phyloP scores from a whole-genome alignment of 2,113 vertebrate species.

The Hyperopisus bebe region DNA sequence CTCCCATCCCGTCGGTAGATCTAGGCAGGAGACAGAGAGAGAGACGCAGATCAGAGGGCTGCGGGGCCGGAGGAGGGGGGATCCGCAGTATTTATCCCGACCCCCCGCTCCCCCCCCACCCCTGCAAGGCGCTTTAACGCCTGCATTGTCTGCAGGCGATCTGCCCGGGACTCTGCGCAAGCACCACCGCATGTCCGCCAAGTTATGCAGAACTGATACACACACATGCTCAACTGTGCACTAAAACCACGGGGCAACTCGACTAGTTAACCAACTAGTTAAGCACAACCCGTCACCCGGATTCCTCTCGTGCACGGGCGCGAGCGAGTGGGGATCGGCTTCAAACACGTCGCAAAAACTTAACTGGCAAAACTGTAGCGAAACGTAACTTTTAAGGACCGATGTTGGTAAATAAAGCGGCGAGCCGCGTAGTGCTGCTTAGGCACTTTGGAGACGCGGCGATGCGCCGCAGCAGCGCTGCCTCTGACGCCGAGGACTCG shows the following conservation, averaged over 20 bases:
- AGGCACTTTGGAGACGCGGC: neutral
- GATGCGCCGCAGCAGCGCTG: neutral
- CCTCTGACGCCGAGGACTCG: neutral
- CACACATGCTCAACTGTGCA: neutral
- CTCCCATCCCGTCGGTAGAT: constrained; percentile 95
- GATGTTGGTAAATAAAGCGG: neutral
- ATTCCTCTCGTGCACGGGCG: neutral
- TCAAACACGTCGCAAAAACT: neutral
- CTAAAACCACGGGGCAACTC: neutral
- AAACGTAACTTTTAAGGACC: neutral
- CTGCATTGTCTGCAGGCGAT: neutral
- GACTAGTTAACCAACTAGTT: neutral
- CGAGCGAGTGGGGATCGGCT: neutral
- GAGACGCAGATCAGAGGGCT: neutral
- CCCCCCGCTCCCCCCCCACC: neutral
- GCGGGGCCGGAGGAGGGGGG: neutral
- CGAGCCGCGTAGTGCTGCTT: neutral
- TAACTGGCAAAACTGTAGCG: neutral
- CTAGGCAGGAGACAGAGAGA: constrained; percentile 48
- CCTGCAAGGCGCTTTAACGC: neutral
- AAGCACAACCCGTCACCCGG: neutral
- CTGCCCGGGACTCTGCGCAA: neutral
- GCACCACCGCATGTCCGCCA: neutral
- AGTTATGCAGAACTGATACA: neutral
- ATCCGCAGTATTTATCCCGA: neutral